phyloP scores from a whole-genome alignment of 2,888 invertebrate genomes.

The Athalia circularis region DNA sequence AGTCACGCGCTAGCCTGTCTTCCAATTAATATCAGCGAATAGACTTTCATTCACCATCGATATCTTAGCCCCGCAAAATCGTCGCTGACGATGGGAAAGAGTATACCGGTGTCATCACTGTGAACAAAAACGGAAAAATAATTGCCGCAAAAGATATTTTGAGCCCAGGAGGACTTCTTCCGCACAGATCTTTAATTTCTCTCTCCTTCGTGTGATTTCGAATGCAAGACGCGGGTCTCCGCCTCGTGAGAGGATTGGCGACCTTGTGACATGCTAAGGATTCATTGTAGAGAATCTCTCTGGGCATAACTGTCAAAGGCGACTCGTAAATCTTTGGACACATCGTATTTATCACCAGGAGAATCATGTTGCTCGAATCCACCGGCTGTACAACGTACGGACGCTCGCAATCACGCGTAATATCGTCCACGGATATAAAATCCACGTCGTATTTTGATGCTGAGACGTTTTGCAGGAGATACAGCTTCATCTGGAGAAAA shows the following conservation, averaged over 20 bases:
- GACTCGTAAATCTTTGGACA: constrained; percentile 77
- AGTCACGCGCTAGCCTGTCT: constrained; percentile 22
- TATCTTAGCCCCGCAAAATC: constrained; percentile 12
- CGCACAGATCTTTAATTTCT: constrained; percentile 71
- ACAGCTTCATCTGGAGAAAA: constrained; percentile 71
- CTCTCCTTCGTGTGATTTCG: constrained; percentile 85
- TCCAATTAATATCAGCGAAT: not conserved
- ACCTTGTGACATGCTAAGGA: constrained; percentile 79
- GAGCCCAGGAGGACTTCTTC: constrained; percentile 55
- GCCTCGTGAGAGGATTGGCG: constrained; percentile 79
- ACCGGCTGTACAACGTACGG: constrained; percentile 86
- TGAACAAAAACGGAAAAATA: constrained; percentile 50
- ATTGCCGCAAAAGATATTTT: constrained; percentile 52
- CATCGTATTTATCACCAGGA: constrained; percentile 81
- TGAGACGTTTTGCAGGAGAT: constrained; percentile 68
- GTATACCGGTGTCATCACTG: not conserved
- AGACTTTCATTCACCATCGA: not conserved
- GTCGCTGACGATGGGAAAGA: not conserved
- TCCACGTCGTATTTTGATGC: constrained; percentile 62
- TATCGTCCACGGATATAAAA: constrained; percentile 51
- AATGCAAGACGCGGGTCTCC: constrained; percentile 85
- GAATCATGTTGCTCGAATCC: constrained; percentile 85
- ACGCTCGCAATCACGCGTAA: constrained; percentile 67
- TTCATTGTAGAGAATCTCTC: constrained; percentile 70
- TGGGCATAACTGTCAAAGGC: constrained; percentile 72